Base-by-base conservation (phyloP, 2,113 vertebrate genomes). In the Rhabdornis inornatus region DNA sequence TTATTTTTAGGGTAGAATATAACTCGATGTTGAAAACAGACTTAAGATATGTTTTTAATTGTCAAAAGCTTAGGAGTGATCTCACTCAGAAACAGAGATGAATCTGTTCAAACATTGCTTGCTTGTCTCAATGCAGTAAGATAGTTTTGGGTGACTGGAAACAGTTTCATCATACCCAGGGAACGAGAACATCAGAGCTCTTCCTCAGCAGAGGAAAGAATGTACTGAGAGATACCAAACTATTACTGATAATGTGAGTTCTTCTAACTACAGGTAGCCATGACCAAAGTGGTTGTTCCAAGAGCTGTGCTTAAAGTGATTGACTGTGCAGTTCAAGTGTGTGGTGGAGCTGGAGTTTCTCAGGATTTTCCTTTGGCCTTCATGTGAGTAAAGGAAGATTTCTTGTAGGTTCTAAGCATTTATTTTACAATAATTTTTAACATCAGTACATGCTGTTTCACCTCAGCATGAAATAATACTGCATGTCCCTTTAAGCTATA, bases 281-380 rank as follows among this genome's bases (percentile, higher is more conserved):
- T 99, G 98, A 99, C 99, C 89, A 99, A 99, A 92, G 99, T 99
- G 80, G 98, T 97, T 21, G 98, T 98, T 63, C 99, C 98, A 45
- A 97, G 98, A 85, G 98, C 98, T 31, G 98, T 97, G 50, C 98
- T 99, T 89, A 98, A 97, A 78, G 98, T 99, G 92, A 95, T 98
- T 65, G 99, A 99, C 97, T 97, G 86, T 56, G 98, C 99, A 47
- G 99, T 99, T 69, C 99, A 99, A 96, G 98, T 99, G 10, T 97
- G 98, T 6, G 99, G 99, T 35, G 98, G 96, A 7, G 99, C 98
- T 10, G 99, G 99, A 5, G 97, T 99, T 66, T 99, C 98, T 37
- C 98, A 98, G 88, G 99, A 99, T 64, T 98, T 98, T 79, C 99
- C 99, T 57, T 97, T 99, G n/a, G 98, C 99, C 8, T 97, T 97